A percentile compares a stretch with the other conserved stretches of the same genome.
phyloP scores from a whole-genome alignment of 1,140 invertebrate species.

The Mylabris phalerata region DNA sequence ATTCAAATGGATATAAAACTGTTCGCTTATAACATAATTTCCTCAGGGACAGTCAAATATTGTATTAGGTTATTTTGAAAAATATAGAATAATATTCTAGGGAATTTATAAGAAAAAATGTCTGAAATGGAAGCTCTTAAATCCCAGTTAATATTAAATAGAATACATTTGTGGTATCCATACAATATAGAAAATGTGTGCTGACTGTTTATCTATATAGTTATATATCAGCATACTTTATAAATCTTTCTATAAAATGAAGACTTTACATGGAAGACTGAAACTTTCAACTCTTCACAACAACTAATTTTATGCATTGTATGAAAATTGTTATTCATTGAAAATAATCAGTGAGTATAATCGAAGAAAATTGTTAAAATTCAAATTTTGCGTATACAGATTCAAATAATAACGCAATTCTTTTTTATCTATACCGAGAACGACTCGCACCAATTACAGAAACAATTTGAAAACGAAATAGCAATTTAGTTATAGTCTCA shows the following conservation, averaged over 20 bases:
- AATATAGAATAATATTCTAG: constrained; percentile 14
- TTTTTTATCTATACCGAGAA: neutral
- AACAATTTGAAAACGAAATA: constrained; percentile 19
- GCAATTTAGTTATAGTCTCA: constrained; percentile 12
- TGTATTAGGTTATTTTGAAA: neutral
- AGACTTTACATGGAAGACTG: neutral
- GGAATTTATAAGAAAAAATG: constrained; percentile 22
- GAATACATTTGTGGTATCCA: constrained; percentile 14
- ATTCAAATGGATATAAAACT: no score
- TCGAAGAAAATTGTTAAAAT: no score
- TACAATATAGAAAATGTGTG: neutral
- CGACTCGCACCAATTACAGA: constrained; percentile 15
- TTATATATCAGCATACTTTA: constrained; percentile 1
- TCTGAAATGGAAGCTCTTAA: constrained; percentile 12
- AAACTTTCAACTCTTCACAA: no score
- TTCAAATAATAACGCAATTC: neutral
- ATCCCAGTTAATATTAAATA: constrained; percentile 23
- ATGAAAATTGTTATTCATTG: no score
- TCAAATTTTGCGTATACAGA: no score
- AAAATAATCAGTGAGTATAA: no score
- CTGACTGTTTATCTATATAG: neutral
- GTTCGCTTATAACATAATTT: no score
- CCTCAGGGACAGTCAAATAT: no score
- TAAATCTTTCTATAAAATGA: constrained; percentile 11
- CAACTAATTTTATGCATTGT: no score